Base-by-base conservation (phyloP, 2,113 vertebrate genomes). In the Myodes glareolus region DNA sequence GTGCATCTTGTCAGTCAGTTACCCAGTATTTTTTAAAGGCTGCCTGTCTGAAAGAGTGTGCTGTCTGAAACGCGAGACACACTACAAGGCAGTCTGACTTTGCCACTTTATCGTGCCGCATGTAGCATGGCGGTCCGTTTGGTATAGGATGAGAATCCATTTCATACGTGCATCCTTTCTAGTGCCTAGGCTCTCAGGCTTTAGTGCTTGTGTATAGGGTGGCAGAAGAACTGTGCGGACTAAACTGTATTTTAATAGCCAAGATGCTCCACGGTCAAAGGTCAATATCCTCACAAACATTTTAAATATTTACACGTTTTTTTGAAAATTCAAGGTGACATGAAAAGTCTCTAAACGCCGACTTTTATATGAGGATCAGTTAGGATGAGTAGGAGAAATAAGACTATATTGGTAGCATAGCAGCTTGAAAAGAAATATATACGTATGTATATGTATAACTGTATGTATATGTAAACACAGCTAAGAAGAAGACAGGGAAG, bases 251-350 rank as follows among this genome's bases (percentile, higher is more conserved):
- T 21, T 58, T 80, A 81, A 84, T 92, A 87, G 36, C 17, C 27
- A 73, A 47, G 75, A 0, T 87, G 67, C 23, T 78, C 5, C 5
- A 65, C 33, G 0, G 23, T 80, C 52, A 81, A 77, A 91, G 19
- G 68, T 76, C 25, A 94, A 23, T n/a, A 94, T 77, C 72, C 55
- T 27, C 45, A 65, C 73, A 84, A 91, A 68, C 31, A 81, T 80
- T 94, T 93, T 42, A 94, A 70, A 92, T 87, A 45, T 47, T 77
- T 92, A 4, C 17, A 78, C 91, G 39, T 95, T 7, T 86, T 86
- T 86, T 78, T 77, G 67, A 68, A 87, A 93, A 70, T 47, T 72
- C 16, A 82, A 47, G 89, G 10, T 68, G 82, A 63, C 68, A 89
- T 96, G 36, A 14, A 76, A 52, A 90, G 55, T 94, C 42, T 96